These are phyloP conservation scores for Microhierax caerulescens DNA, from an alignment of 2,797 vertebrate genomes.

Conservation along the genomic window DNA sequence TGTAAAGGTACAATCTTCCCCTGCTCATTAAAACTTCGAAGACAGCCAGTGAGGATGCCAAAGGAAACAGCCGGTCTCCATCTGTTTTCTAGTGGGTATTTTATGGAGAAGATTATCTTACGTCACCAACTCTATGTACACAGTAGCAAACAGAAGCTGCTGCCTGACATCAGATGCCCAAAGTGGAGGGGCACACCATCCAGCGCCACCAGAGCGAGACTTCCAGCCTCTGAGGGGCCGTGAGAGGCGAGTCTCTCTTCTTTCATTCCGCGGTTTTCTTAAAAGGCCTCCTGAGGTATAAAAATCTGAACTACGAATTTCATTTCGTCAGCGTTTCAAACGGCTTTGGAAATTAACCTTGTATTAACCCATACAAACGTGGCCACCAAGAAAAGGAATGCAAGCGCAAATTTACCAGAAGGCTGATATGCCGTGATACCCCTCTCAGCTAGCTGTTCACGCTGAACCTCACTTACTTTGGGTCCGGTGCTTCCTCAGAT, in stretches of 20 bases:
- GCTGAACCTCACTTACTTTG: neutral
- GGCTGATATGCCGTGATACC: neutral
- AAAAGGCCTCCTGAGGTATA: neutral
- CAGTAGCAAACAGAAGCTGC: neutral
- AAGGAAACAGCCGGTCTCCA: neutral
- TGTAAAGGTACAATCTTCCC: neutral
- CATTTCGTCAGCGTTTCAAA: neutral
- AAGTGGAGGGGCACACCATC: neutral
- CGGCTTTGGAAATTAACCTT: neutral
- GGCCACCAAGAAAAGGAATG: neutral
- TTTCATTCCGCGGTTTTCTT: neutral
- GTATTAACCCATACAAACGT: neutral
- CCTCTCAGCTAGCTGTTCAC: neutral
- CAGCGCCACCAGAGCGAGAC: neutral
- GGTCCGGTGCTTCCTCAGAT: neutral
- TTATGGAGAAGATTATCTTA: neutral
- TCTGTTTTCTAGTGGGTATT: neutral
- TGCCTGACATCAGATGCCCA: neutral
- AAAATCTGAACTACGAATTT: neutral
- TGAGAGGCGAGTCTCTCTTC: neutral
- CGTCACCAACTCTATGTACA: neutral
- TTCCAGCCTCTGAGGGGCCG: neutral
- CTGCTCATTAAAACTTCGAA: neutral
- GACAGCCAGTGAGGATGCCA: neutral
- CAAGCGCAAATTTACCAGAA: neutral